phyloP scores from a whole-genome alignment of 2,113 vertebrate genomes.

The Microcebus ravelobensis region DNA sequence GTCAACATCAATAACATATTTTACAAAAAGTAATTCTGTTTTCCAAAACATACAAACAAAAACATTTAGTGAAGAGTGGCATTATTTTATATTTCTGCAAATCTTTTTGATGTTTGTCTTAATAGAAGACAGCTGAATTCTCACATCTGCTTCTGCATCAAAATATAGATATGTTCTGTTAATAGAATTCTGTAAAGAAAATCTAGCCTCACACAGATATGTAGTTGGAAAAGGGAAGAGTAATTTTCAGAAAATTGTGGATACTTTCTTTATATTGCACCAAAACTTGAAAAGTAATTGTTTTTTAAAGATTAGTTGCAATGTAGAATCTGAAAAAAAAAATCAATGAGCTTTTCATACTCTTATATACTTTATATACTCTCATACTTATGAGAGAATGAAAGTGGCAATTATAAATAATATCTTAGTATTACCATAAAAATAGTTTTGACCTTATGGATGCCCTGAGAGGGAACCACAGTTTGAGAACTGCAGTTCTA shows the following conservation, averaged over 20 bases:
- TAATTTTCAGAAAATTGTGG: neutral
- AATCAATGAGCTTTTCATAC: neutral
- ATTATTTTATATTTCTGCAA: neutral
- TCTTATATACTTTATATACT: neutral
- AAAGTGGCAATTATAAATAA: neutral
- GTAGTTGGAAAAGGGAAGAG: neutral
- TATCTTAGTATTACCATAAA: neutral
- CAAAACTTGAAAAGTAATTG: neutral
- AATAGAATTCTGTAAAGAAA: neutral
- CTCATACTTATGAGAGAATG: neutral
- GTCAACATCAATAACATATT: neutral
- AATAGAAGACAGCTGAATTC: neutral
- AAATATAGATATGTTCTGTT: neutral
- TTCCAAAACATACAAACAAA: conserved; percentile 21
- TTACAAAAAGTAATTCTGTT: neutral
- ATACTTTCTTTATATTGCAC: neutral
- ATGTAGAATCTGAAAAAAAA: neutral
- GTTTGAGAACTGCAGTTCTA: neutral
- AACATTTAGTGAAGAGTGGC: conserved; percentile 25
- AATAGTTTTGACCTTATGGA: neutral
- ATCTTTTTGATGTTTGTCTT: conserved; percentile 5
- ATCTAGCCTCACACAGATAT: neutral
- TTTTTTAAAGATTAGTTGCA: neutral
- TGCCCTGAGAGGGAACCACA: neutral
- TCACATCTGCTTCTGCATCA: neutral